These are phyloP conservation scores for Nothoprocta pentlandii DNA, from an alignment of 2,113 vertebrate genomes.

Conservation along the genomic window DNA sequence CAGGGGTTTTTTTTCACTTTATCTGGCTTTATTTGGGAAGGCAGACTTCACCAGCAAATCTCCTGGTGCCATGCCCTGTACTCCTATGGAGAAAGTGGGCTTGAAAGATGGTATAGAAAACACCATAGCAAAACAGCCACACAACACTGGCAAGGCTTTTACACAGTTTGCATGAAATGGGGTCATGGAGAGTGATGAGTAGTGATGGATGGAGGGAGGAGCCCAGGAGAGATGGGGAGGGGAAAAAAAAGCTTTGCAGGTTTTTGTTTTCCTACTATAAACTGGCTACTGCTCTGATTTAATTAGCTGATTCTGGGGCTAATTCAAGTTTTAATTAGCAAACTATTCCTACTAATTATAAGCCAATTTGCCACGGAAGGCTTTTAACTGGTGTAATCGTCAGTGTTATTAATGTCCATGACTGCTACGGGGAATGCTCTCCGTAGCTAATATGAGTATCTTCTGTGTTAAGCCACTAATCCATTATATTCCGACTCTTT, in stretches of 20 bases:
- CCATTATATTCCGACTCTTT: neutral
- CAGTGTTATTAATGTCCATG: conserved; percentile 38
- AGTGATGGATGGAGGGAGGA: neutral
- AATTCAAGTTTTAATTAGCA: conserved; percentile 56
- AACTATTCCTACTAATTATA: conserved; percentile 40
- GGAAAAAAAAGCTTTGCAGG: neutral
- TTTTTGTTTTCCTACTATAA: neutral
- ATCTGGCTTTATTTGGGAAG: neutral
- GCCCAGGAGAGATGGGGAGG: neutral
- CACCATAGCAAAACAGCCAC: neutral
- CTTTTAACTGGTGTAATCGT: conserved; percentile 41
- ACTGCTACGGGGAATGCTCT: conserved; percentile 3
- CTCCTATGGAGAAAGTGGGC: neutral
- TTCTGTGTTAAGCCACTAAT: neutral
- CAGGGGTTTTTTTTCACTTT: neutral
- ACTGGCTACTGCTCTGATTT: conserved; percentile 29
- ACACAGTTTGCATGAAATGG: neutral
- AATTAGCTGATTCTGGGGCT: conserved; percentile 44
- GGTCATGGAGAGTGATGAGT: neutral
- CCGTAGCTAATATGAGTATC: neutral
- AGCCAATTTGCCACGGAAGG: conserved; percentile 28
- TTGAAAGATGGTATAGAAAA: neutral
- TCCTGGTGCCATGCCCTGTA: neutral
- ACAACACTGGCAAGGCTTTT: neutral
- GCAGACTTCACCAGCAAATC: too few species aligned